Base-by-base conservation (phyloP, 2,888 invertebrate species). In the Brachycybe producta region DNA sequence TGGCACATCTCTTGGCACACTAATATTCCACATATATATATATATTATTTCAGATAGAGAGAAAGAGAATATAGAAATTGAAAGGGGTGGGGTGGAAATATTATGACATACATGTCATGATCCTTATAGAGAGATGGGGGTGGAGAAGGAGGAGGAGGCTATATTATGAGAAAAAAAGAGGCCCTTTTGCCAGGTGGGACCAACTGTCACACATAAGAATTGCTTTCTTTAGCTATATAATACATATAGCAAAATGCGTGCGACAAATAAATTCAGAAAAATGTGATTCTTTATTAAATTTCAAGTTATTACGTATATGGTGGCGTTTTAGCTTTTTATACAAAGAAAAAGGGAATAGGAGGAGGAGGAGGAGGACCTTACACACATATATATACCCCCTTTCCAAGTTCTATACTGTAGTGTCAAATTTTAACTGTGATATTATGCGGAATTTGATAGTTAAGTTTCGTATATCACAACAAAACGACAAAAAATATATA, bases 241-340 rank as follows among this genome's bases (percentile, higher is more conserved):
- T 42, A 7, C 32, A 30, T 23, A 42, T 42, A 32, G 13, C 32
- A n/a, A 32, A n/a, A 32, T n/a, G 32, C 32, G 32, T 11, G 45
- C 19, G 45, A 45, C 45, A 45, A 45, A 45, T 50, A 50, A 50
- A 43, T 50, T 50, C 26, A 35, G n/a, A n/a, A 24, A 42, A 50
- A 50, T 50, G 50, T 28, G 50, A 50, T 50, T 50, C 50, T 43
- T 50, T 50, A 43, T 50, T 50, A 50, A 50, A 50, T 50, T 50
- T 50, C 50, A 24, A 43, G 50, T 50, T 50, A 50, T 45, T 45
- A 45, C 45, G n/a, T n/a, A n/a, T n/a, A n/a, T n/a, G n/a, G n/a
- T n/a, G n/a, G n/a, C n/a, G n/a, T n/a, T n/a, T n/a, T n/a, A n/a
- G n/a, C n/a, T n/a, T n/a, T n/a, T n/a, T n/a, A n/a, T n/a, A n/a